Base-by-base conservation (phyloP, 2,888 invertebrate species). In the Nomada lathburiana region DNA sequence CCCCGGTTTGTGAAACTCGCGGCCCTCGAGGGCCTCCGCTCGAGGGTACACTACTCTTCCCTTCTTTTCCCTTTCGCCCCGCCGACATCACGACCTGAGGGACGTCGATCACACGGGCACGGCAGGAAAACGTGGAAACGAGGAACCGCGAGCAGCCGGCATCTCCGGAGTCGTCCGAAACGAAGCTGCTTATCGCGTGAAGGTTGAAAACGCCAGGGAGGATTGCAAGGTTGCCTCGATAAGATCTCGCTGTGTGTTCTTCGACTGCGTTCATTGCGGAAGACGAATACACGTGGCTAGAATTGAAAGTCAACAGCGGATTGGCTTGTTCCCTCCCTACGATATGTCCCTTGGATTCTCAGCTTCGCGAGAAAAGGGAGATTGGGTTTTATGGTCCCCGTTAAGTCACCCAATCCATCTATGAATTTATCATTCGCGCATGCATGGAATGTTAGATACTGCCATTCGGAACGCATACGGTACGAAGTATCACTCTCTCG, bases 21-120 rank as follows among this genome's bases (percentile, higher is more conserved):
- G 47, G 53, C 44, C 11, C 47, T 63, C 47, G 18, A 55, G 26
- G n/a, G 23, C 26, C n/a, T 20, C 57, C 16, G 29, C 4, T 2
- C 70, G 10, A 11, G 18, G 74, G 70, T 29, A 57, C 57, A 57
- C 53, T 7, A 3, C 63, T 85, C 63, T 78, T 65, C 71, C 69
- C 60, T 65, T 42, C 72, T 18, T 29, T 55, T 26, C 20, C 60
- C 55, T 26, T 36, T 53, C 59, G 18, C 57, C 53, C 59, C 65
- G 29, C 20, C 26, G 20, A 36, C 36, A 5, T 36, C 36, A 1
- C 36, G 50, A 53, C 47, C 64, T 44, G 47, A 57, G 59, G 59
- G 55, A 79, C 78, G 72, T 75, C 76, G 80, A 76, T 85, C 79
- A 68, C 74, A 69, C 74, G 74, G 26, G n/a, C 44, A 2, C 36